Evolutionary conservation across 30 jellyfish, hydroid and myxozoan species (phyloP).

Genomic region (Cassiopea xamachana): DNA sequence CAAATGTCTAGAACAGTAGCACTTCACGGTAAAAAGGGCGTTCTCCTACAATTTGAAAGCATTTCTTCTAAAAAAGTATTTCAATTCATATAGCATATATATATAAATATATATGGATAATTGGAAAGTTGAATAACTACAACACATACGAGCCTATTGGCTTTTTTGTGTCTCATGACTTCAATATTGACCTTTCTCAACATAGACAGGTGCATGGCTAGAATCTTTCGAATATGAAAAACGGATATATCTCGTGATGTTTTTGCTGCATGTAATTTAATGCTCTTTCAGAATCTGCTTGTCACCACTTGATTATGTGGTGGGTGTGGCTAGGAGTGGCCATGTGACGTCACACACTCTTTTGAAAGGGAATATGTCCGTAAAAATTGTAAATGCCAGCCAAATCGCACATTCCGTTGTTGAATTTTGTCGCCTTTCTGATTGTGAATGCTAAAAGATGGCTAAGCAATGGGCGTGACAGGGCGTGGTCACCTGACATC

Average conservation of each 20-base stretch:
- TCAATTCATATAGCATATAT: too few species aligned
- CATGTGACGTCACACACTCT: constrained; percentile 52
- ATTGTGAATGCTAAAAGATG: constrained; percentile 6
- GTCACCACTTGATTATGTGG: constrained; percentile 49
- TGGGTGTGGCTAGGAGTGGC: not conserved
- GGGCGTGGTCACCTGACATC: constrained; percentile 41
- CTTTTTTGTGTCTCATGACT: too few species aligned
- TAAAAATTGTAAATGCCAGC: constrained; percentile 17
- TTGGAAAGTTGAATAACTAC: too few species aligned
- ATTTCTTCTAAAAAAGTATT: too few species aligned
- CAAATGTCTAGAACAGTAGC: too few species aligned
- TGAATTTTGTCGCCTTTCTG: constrained; percentile 31
- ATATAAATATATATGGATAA: too few species aligned
- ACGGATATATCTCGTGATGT: constrained; percentile 42
- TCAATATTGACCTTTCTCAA: too few species aligned
- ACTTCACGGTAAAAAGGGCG: too few species aligned
- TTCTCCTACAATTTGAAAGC: too few species aligned
- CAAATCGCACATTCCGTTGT: not conserved
- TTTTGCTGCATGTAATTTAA: constrained; percentile 42
- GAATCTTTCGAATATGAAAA: constrained; percentile 59
- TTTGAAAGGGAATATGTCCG: constrained; percentile 11
- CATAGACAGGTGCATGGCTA: constrained; percentile 39
- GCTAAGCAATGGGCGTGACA: constrained; percentile 1
- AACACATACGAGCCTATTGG: too few species aligned
- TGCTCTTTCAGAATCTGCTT: constrained; percentile 66